These are phyloP conservation scores for Drosophila arizonae DNA, from an alignment of 1,140 invertebrate genomes.

Conservation along the genomic window DNA sequence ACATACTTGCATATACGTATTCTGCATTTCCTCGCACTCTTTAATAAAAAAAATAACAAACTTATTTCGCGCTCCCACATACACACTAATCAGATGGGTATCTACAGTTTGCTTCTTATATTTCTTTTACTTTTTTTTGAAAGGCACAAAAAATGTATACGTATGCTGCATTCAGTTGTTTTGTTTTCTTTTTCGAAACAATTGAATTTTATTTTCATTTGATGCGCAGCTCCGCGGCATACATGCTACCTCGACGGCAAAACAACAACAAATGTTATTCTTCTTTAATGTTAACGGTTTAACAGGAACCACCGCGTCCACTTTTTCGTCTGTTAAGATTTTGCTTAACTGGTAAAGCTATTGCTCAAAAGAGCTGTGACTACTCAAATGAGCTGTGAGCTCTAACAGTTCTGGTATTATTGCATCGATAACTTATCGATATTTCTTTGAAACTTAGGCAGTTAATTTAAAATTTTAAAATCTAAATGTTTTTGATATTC, in stretches of 20 bases:
- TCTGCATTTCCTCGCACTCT: slow-evolving; percentile 43
- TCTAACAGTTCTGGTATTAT: neutral
- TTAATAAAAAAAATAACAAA: slow-evolving; percentile 28
- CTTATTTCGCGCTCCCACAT: slow-evolving; percentile 32
- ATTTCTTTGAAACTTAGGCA: neutral
- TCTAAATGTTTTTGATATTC: neutral
- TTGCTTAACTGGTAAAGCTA: slow-evolving; percentile 19
- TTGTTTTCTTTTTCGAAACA: slow-evolving; percentile 21
- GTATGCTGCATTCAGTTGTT: slow-evolving; percentile 8
- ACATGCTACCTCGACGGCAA: slow-evolving; percentile 34
- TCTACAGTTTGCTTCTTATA: slow-evolving; percentile 13
- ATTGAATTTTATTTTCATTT: slow-evolving; percentile 37
- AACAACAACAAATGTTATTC: slow-evolving; percentile 52
- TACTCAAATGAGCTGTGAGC: slow-evolving; percentile 1
- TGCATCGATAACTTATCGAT: slow-evolving; percentile 19
- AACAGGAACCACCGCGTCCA: slow-evolving; percentile 21
- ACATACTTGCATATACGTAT: slow-evolving; percentile 5
- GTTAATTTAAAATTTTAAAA: neutral
- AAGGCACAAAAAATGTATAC: neutral
- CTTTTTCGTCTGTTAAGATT: slow-evolving; percentile 20
- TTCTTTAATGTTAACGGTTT: slow-evolving; percentile 24
- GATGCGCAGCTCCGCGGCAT: slow-evolving; percentile 21
- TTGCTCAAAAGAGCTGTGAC: slow-evolving; percentile 28
- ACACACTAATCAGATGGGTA: slow-evolving; percentile 14
- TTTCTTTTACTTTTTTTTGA: neutral